Percentiles rank a stretch among this genome's conserved stretches.
phyloP scores from a whole-genome alignment of 2,113 vertebrate genomes.

The Notiomystis cincta region DNA sequence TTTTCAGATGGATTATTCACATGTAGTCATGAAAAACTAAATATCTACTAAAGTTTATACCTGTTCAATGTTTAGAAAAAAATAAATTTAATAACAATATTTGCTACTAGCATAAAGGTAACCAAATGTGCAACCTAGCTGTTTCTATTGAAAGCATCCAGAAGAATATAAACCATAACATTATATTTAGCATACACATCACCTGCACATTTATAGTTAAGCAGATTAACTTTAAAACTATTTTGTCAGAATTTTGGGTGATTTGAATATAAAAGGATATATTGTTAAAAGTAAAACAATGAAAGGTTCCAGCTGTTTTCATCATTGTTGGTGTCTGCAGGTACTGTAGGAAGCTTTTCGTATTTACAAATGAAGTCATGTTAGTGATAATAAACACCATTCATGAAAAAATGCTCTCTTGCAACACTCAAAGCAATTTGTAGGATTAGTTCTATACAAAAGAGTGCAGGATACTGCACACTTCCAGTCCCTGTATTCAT shows the following conservation, averaged over 20 bases:
- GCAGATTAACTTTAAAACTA: background rate
- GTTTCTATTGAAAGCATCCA: background rate
- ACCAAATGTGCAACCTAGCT: background rate
- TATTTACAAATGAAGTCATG: background rate
- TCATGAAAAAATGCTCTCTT: background rate
- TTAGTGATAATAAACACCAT: background rate
- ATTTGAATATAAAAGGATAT: background rate
- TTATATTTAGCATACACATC: background rate
- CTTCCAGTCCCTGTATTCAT: background rate
- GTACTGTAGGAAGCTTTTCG: background rate
- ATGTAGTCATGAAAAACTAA: background rate
- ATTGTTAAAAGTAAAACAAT: background rate
- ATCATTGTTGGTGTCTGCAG: background rate
- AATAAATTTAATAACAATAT: background rate
- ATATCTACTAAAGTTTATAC: background rate
- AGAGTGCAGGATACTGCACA: background rate
- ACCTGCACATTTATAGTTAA: background rate
- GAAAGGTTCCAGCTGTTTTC: background rate
- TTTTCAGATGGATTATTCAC: background rate
- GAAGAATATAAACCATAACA: background rate
- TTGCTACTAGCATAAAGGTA: background rate
- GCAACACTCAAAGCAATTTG: slow-evolving; percentile 9
- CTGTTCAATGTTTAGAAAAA: background rate
- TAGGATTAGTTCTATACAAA: background rate
- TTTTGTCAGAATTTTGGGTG: background rate